Percentiles rank a stretch among this genome's conserved stretches.
Evolutionary conservation across 2,113 vertebrate species (phyloP).

Genomic region (Calyptomena viridis): DNA sequence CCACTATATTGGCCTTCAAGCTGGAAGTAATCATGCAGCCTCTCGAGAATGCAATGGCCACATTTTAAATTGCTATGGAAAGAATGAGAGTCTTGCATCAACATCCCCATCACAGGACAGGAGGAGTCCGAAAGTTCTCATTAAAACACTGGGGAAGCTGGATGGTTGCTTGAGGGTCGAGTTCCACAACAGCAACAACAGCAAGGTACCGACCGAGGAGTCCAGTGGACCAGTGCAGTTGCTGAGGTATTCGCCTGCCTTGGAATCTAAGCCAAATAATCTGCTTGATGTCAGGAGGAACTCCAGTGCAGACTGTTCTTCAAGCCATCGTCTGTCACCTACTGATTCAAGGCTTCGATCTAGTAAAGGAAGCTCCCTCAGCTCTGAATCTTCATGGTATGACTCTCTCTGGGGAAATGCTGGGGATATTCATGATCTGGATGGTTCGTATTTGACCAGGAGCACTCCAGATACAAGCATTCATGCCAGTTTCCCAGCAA

Average conservation of each 20-base stretch:
- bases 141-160: conserved; percentile 86
- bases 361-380: conserved; percentile 92
- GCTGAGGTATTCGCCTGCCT: conserved; percentile 87
- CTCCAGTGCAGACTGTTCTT: conserved; percentile 58
- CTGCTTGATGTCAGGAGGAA: conserved; percentile 66
- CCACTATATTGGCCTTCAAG: conserved; percentile 68
- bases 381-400: conserved; percentile 94
- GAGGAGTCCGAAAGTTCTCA: conserved; percentile 90
- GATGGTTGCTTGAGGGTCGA: conserved; percentile 90
- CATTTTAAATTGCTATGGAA: conserved; percentile 74
- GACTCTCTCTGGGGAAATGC: conserved; percentile 90
- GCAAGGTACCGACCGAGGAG: conserved; percentile 66
- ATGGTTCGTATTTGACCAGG: conserved; percentile 71
- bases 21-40: conserved; percentile 28
- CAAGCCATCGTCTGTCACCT: conserved; percentile 64
- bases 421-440: conserved; percentile 80
- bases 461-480: conserved; percentile 71
- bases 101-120: conserved; percentile 75
- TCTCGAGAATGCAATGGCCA: conserved; percentile 74
- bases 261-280: conserved; percentile 71
- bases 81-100: conserved; percentile 51
- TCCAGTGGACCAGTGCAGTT: conserved; percentile 85
- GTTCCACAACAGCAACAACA: conserved; percentile 83
- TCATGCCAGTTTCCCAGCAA: conserved; percentile 57
- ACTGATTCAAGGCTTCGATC: conserved; percentile 81